Base-by-base conservation (phyloP, 1,140 invertebrate genomes). In the Heliconius himera region DNA sequence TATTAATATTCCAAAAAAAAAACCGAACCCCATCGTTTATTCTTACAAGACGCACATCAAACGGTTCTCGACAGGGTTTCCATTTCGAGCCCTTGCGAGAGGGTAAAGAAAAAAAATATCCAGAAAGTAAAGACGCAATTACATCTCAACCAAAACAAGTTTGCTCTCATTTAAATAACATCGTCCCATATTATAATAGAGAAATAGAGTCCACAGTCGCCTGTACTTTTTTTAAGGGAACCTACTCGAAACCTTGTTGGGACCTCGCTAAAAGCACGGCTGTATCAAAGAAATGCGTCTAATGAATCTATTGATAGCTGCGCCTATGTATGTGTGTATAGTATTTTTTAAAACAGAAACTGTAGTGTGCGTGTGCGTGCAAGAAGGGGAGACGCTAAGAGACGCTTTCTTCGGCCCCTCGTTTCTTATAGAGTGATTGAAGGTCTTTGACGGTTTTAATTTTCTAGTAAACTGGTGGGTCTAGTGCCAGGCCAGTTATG, bases 301-400 rank as follows among this genome's bases (percentile, higher is more conserved):
- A 93, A 94, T 93, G 92, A 94, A 89, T 92, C 88, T 93, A 94
- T 94, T 92, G 91, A 91, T 94, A 91, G 90, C 89, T 89, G 78
- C 81, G 84, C 89, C 89, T 90, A 81, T 89, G 85, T 91, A 82
- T 89, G 85, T 92, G 85, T 91, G 88, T 91, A 87, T 88, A 88
- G 87, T 90, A 90, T 91, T 93, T 94, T 92, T 92, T 88, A 90
- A 87, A 88, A 88, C 87, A 88, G 85, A 87, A 86, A 86, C 83
- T 78, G 66, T 54, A 73, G 89, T 91, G 89, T 92, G 92, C 78
- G 89, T 91, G 89, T 92, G 91, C 87, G 92, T 89, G 90, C 86
- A 89, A 92, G 92, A 87, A 92, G 91, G 92, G 91, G 87, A 87
- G 89, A 91, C 83, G 89, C 89, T 87, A 91, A 93, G 91, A 94